Evolutionary conservation across 2,888 invertebrate species (phyloP).

Genomic region (Galeruca laticollis): DNA sequence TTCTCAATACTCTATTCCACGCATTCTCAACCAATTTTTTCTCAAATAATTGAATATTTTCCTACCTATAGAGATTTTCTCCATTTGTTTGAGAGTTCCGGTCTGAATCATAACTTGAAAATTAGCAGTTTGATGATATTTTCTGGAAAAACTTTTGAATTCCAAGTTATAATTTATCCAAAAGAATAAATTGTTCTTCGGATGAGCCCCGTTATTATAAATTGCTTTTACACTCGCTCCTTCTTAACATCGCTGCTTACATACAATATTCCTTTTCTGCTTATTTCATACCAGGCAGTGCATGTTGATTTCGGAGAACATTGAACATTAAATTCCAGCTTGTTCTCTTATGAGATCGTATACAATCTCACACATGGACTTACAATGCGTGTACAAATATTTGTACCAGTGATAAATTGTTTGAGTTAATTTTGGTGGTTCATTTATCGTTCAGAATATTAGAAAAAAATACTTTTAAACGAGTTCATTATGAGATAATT

Average conservation of each 20-base stretch:
- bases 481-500: no score
- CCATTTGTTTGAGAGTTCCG: no score
- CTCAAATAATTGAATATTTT: no score
- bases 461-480: no score
- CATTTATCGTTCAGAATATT: no score
- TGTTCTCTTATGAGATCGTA: slow-evolving; percentile 17
- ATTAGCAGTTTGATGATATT: no score
- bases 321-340: slow-evolving; percentile 5
- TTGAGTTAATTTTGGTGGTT: background rate
- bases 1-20: no score
- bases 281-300: slow-evolving; percentile 3
- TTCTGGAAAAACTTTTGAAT: no score
- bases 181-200: background rate
- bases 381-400: slow-evolving; percentile 8
- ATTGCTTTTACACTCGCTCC: background rate
- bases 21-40: no score
- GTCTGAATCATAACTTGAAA: no score
- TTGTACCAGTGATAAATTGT: background rate
- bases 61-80: no score
- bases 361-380: slow-evolving; percentile 20
- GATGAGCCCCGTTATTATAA: background rate
- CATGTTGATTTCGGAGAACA: slow-evolving; percentile 13
- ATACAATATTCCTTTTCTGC: background rate
- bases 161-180: no score
- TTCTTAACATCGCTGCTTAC: background rate